Evolutionary conservation across 2,113 vertebrate genomes (phyloP).

Genomic region (Mobula birostris): DNA sequence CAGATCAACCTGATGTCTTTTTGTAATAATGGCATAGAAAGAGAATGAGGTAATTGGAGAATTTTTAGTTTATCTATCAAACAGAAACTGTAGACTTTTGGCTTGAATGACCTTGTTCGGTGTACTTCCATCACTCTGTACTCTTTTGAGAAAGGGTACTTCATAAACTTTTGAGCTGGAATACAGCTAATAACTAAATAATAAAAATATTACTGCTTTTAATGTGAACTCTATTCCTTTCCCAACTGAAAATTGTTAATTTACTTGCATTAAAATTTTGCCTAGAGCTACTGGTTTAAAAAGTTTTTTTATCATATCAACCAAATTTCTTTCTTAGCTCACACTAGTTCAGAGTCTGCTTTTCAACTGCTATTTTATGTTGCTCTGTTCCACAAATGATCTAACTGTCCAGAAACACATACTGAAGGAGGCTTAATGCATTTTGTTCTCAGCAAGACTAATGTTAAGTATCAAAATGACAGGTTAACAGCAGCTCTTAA

Average conservation of each 20-base stretch:
- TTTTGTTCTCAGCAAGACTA: background rate
- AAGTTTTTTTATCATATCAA: background rate
- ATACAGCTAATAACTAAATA: background rate
- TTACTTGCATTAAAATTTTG: background rate
- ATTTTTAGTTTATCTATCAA: background rate
- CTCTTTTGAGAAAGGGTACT: background rate
- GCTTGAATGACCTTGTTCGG: background rate
- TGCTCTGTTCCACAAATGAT: background rate
- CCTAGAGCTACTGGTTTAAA: background rate
- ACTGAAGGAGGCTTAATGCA: background rate
- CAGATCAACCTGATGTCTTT: too few species aligned
- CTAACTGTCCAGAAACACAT: background rate
- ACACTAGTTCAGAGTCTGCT: background rate
- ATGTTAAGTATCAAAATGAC: slow-evolving; percentile 16
- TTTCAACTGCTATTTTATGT: background rate
- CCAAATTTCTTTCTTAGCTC: background rate
- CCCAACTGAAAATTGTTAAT: background rate
- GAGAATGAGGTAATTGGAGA: background rate
- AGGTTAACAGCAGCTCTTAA: background rate
- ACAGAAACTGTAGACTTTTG: background rate
- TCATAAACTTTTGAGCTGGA: background rate
- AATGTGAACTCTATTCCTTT: background rate
- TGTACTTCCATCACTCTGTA: background rate
- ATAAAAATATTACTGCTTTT: background rate
- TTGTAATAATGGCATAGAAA: too few species aligned